phyloP scores from a whole-genome alignment of 64 coral and sea anemone genomes.

The Actinia tenebrosa region DNA sequence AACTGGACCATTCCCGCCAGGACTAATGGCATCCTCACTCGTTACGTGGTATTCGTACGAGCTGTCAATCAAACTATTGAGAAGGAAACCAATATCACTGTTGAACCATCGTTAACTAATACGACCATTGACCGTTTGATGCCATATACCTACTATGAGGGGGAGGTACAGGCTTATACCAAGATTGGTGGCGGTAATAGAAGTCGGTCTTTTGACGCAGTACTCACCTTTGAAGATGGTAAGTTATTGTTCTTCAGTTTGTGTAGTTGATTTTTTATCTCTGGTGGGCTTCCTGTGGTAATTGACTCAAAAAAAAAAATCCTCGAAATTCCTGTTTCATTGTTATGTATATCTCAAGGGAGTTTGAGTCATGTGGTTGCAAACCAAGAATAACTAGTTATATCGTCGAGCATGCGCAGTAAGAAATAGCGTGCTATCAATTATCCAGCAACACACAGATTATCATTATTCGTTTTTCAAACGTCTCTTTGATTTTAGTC shows the following conservation, averaged over 20 bases:
- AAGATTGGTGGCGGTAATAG: slow-evolving; percentile 2
- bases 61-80: background rate
- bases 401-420: too few species aligned
- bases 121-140: background rate
- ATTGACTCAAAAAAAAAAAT: too few species aligned
- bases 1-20: background rate
- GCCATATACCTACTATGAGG: background rate
- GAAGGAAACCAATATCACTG: background rate
- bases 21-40: background rate
- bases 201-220: background rate
- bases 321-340: too few species aligned
- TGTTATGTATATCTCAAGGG: too few species aligned
- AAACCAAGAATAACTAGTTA: too few species aligned
- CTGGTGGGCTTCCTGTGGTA: too few species aligned
- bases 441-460: too few species aligned
- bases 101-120: background rate
- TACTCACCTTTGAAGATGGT: slow-evolving; percentile 14
- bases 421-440: too few species aligned
- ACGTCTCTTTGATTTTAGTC: background rate
- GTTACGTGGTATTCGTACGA: background rate
- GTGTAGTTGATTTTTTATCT: too few species aligned
- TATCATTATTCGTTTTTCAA: background rate
- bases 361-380: too few species aligned
- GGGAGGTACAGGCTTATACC: slow-evolving; percentile 4
- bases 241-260: background rate